A percentile compares a stretch with the other conserved stretches of the same genome.
phyloP scores from a whole-genome alignment of 1,140 invertebrate genomes.

The Eriosoma lanigerum region DNA sequence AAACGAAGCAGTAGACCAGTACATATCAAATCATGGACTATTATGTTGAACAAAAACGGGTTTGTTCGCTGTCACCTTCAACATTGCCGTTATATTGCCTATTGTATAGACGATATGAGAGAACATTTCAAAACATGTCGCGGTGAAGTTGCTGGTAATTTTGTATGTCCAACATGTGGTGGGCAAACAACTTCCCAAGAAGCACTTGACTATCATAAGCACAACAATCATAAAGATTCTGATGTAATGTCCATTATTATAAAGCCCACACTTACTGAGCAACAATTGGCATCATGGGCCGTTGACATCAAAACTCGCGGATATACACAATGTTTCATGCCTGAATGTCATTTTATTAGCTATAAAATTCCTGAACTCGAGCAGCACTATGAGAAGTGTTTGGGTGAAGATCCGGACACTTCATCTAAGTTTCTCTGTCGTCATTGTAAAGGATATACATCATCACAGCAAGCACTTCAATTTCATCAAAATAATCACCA shows the following conservation, averaged over 20 bases:
- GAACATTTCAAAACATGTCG: constrained; percentile 55
- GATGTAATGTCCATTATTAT: constrained; percentile 43
- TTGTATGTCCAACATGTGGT: constrained; percentile 35
- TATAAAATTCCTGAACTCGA: constrained; percentile 37
- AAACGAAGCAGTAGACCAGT: constrained; percentile 53
- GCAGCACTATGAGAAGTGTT: constrained; percentile 33
- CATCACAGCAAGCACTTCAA: constrained; percentile 38
- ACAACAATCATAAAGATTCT: constrained; percentile 41
- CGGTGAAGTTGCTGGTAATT: constrained; percentile 53
- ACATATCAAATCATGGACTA: constrained; percentile 55
- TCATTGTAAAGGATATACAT: constrained; percentile 45
- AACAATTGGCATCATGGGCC: constrained; percentile 9
- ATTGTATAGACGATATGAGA: constrained; percentile 55
- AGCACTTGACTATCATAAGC: constrained; percentile 43
- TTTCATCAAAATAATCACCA: constrained; percentile 45
- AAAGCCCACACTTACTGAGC: constrained; percentile 27
- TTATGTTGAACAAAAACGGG: constrained; percentile 55
- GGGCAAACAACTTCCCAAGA: constrained; percentile 41
- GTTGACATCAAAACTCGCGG: constrained; percentile 43
- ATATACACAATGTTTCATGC: constrained; percentile 42
- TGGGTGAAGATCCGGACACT: constrained; percentile 38
- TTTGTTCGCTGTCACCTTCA: constrained; percentile 55
- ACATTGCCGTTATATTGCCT: constrained; percentile 55
- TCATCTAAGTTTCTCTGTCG: constrained; percentile 40
- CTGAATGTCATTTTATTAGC: constrained; percentile 47